Evolutionary conservation across 1,140 invertebrate species (phyloP), one percentile per base, ranked within the genome.

Genomic region (Heliconius himera): DNA sequence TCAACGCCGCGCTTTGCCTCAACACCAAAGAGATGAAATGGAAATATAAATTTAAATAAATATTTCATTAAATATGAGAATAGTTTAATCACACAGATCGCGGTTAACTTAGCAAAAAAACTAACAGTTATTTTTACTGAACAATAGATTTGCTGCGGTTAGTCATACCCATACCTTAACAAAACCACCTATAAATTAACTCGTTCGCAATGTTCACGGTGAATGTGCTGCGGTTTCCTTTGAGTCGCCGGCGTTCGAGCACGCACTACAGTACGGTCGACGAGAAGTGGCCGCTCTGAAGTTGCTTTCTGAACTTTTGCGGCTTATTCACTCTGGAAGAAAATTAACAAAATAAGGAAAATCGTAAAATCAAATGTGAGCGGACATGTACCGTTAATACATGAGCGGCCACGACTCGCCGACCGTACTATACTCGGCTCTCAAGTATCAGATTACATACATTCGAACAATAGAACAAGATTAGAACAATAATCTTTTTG

Each of bases 181-280:
- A 60, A 76, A 79, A 79, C 78, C 72, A 66, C 26, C 75, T 77
- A 41, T 78, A 76, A 83, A 80, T 78, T 78, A 78, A 78, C 72
- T 80, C 72, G 73, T 83, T 79, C 38, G 70, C 79, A 70, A 78
- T 80, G 22, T 70, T 81, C 74, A 75, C 51, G 56, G n/a, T 29
- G 60, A 76, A 76, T 46, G 29, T 70, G 9, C 60, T 66, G 82
- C 71, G 79, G 82, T 83, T 81, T 79, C 72, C 76, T 80, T 80
- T 83, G 51, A 36, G 29, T 51, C 54, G 54, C 18, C 70, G 49
- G 46, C 74, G 49, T 22, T 54, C 54, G 76, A 70, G 78, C 80
- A 74, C 76, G 77, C 56, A 79, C 79, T 60, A 51, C 18, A 51
- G 6, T 51, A 51, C 49, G 18, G 49, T 20, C 49, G 18, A 8